A percentile compares a stretch with the other conserved stretches of the same genome.
Conservation (phyloP, 2,113 vertebrate species). For the Tachysurus fulvidraco region DNA sequence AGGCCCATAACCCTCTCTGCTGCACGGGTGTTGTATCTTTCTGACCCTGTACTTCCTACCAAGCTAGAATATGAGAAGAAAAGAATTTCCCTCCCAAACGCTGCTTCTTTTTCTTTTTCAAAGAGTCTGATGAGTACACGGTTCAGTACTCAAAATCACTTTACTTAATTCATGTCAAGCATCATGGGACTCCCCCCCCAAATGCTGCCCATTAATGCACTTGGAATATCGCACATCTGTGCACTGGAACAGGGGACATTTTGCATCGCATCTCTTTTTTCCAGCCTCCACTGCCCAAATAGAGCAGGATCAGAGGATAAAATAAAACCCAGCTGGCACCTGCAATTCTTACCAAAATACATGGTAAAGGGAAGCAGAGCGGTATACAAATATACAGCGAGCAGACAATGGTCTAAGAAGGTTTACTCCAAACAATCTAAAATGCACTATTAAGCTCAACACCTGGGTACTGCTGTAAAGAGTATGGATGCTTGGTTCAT, state of each 20-base stretch:
- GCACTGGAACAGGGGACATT: background rate
- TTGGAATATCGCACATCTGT: background rate
- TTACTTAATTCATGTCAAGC: background rate
- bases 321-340: constrained; percentile 26
- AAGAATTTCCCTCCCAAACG: too few species aligned
- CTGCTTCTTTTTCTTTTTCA: too few species aligned
- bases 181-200: background rate
- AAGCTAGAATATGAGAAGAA: too few species aligned
- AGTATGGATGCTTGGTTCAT: background rate
- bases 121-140: background rate
- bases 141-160: background rate
- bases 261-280: background rate
- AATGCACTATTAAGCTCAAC: background rate
- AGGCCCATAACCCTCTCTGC: too few species aligned
- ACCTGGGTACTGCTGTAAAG: constrained; percentile 24
- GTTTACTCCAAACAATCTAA: constrained; percentile 37
- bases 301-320: background rate
- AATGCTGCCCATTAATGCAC: background rate
- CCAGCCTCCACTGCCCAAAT: background rate
- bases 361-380: background rate
- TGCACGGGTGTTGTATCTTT: too few species aligned
- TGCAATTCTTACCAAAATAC: background rate
- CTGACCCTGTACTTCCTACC: too few species aligned
- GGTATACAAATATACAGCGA: constrained; percentile 23
- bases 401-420: background rate